Evolutionary conservation across 2,888 invertebrate species (phyloP).

Genomic region (Drosophila setosimentum): DNA sequence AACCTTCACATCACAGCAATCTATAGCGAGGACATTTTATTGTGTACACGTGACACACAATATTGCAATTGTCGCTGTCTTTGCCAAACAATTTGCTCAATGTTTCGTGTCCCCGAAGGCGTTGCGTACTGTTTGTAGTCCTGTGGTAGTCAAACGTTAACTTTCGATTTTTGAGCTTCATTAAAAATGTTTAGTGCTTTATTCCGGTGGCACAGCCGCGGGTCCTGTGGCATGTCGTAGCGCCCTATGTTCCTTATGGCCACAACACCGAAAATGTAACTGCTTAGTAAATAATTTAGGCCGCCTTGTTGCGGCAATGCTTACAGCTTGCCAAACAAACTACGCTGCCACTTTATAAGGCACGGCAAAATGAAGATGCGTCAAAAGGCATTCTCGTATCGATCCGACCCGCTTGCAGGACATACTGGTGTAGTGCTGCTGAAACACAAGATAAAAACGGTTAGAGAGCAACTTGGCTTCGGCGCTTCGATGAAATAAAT

Average conservation of each 20-base stretch:
- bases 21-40: constrained; percentile 34
- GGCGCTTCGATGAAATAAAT: constrained; percentile 51
- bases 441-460: constrained; percentile 22
- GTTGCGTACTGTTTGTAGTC: constrained; percentile 9
- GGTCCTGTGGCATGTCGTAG: not conserved
- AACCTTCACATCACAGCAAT: not conserved
- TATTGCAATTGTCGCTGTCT: constrained; percentile 53
- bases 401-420: constrained; percentile 27
- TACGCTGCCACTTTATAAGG: constrained; percentile 47
- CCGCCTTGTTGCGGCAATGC: constrained; percentile 42
- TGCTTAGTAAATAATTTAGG: constrained; percentile 59
- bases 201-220: constrained; percentile 28
- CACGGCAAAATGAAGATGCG: constrained; percentile 33
- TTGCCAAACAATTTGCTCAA: constrained; percentile 27
- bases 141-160: constrained; percentile 36
- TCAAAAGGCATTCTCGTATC: constrained; percentile 19
- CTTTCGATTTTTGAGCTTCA: constrained; percentile 76
- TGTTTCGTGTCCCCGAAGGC: constrained; percentile 23
- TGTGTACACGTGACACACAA: constrained; percentile 55
- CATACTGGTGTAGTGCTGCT: constrained; percentile 3
- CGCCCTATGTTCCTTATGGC: constrained; percentile 20
- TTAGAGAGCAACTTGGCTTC: constrained; percentile 14
- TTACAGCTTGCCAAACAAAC: constrained; percentile 48
- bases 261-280: constrained; percentile 26
- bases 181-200: constrained; percentile 74